These are phyloP conservation scores for Aporophyla nigra DNA, from an alignment of 2,888 invertebrate species.

Conservation along the genomic window DNA sequence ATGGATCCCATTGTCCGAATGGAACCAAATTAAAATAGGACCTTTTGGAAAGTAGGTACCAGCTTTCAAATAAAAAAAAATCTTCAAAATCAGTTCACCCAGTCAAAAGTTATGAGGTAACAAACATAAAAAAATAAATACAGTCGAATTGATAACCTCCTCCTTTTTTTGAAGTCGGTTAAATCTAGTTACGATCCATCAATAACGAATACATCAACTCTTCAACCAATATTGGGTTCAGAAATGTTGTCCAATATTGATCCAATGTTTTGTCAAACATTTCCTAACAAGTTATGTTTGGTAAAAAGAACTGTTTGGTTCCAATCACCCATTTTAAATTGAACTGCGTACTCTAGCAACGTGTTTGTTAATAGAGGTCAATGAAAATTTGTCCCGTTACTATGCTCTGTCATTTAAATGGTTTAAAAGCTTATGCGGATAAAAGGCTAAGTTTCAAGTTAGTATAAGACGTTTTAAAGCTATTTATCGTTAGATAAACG, in stretches of 20 bases:
- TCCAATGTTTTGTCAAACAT: slow-evolving; percentile 67
- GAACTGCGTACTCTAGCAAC: slow-evolving; percentile 56
- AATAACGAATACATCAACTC: slow-evolving; percentile 38
- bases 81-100: no score
- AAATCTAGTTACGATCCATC: slow-evolving; percentile 32
- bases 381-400: slow-evolving; percentile 66
- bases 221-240: slow-evolving; percentile 44
- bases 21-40: no score
- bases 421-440: slow-evolving; percentile 80
- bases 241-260: slow-evolving; percentile 60
- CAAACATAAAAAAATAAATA: no score
- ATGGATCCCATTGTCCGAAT: no score
- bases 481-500: slow-evolving; percentile 61
- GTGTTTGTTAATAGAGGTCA: slow-evolving; percentile 49
- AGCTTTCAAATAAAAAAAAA: no score
- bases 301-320: slow-evolving; percentile 58
- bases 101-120: no score
- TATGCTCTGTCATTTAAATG: slow-evolving; percentile 79
- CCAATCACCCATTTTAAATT: slow-evolving; percentile 66
- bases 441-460: slow-evolving; percentile 78
- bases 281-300: slow-evolving; percentile 76
- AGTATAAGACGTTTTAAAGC: slow-evolving; percentile 77
- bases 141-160: no score
- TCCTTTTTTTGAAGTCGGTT: no score
- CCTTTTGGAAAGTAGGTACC: no score